These are phyloP conservation scores for Pseudocheirus occidentalis DNA, from an alignment of 2,797 vertebrate species.

Conservation along the genomic window DNA sequence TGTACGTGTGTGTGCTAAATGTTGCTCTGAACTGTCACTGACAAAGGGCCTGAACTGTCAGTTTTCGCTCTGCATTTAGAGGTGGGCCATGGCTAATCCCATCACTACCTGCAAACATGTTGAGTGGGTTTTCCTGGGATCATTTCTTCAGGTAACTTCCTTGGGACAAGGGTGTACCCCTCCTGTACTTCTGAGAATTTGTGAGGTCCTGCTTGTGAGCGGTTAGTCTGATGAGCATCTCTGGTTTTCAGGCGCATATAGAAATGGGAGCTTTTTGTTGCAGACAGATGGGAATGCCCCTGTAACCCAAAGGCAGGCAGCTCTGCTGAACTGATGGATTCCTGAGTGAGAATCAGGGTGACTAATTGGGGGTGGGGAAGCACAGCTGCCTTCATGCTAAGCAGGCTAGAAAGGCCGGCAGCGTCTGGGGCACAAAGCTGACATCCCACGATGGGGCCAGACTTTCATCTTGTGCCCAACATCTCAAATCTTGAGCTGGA, in stretches of 20 bases:
- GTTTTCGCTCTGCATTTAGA: not conserved
- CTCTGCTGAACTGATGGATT: not conserved
- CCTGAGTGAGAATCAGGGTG: not conserved
- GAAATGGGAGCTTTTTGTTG: too few species aligned
- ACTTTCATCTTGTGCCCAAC: not conserved
- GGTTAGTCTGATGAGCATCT: too few species aligned
- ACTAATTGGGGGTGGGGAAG: not conserved
- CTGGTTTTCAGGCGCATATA: too few species aligned
- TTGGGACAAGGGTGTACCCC: too few species aligned
- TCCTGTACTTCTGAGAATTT: too few species aligned
- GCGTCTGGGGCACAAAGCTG: not conserved
- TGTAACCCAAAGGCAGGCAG: not conserved
- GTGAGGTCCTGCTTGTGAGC: not conserved
- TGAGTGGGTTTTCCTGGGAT: not conserved
- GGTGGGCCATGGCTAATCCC: not conserved
- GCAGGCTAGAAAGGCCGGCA: not conserved
- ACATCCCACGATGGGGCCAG: too few species aligned
- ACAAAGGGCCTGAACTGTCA: not conserved
- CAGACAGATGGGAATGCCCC: too few species aligned
- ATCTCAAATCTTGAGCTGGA: not conserved
- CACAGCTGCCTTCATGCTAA: not conserved
- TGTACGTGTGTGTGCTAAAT: accelerated
- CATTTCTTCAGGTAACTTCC: too few species aligned
- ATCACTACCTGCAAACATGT: not conserved
- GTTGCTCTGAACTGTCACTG: too few species aligned